phyloP scores from a whole-genome alignment of 2,797 vertebrate genomes.

The Harpagifer antarcticus region DNA sequence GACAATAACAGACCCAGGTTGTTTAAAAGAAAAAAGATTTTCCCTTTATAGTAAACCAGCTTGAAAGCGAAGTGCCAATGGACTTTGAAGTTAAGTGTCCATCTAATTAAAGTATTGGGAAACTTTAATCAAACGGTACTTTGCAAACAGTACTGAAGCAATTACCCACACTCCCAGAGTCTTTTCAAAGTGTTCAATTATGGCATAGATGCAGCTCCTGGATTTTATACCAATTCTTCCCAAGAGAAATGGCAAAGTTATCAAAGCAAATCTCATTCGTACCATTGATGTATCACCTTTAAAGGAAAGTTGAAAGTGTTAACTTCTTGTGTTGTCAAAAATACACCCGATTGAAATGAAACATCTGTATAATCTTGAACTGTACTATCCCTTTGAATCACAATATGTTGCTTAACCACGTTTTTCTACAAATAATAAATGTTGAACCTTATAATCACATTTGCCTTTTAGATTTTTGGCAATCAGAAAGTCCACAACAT shows the following conservation, averaged over 20 bases:
- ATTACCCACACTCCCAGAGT: constrained; percentile 36
- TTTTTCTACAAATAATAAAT: background rate
- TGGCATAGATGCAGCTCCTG: constrained; percentile 13
- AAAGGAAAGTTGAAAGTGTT: background rate
- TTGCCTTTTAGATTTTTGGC: no score
- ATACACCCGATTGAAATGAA: background rate
- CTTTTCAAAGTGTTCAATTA: constrained; percentile 44
- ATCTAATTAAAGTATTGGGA: constrained; percentile 46
- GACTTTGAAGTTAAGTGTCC: constrained; percentile 41
- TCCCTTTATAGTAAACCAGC: constrained; percentile 25
- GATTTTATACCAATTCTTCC: constrained; percentile 31
- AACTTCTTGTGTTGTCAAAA: background rate
- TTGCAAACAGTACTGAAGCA: constrained; percentile 42
- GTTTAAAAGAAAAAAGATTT: constrained; percentile 11
- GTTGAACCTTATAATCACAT: no score
- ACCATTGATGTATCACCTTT: background rate
- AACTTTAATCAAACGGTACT: constrained; percentile 50
- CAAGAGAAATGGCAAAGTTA: constrained; percentile 20
- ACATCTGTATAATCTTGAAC: constrained; percentile 1
- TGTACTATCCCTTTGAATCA: constrained; percentile 4
- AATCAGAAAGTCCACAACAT: no score
- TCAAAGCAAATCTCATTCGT: constrained; percentile 13
- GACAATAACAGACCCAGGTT: constrained; percentile 20
- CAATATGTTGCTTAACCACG: background rate
- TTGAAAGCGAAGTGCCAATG: constrained; percentile 27